A percentile compares a stretch with the other conserved stretches of the same genome.
These are phyloP conservation scores for Hyphantria cunea DNA, from an alignment of 1,140 invertebrate species.

Conservation along the genomic window DNA sequence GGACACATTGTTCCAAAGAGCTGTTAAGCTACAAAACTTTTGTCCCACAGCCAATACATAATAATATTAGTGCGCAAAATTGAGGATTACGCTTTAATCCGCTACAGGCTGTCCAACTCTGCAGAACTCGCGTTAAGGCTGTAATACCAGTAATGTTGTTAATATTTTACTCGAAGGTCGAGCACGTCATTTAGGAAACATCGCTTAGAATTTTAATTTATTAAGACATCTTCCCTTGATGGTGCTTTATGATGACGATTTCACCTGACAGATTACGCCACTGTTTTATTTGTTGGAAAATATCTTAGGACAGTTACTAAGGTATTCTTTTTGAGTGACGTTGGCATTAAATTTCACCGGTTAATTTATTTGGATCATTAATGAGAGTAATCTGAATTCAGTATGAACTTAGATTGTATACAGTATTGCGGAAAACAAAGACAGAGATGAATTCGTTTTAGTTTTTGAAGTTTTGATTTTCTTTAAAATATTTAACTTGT, in stretches of 20 bases:
- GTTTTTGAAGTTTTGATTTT: no score
- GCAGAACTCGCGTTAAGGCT: slow-evolving; percentile 18
- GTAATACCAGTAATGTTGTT: slow-evolving; percentile 20
- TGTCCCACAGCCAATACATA: background rate
- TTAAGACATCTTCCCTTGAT: slow-evolving; percentile 24
- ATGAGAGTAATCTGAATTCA: no score
- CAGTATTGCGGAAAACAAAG: no score
- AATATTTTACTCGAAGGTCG: slow-evolving; percentile 27
- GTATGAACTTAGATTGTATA: no score
- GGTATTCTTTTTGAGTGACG: background rate
- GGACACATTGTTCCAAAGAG: no score
- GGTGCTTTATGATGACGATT: slow-evolving; percentile 11
- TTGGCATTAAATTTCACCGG: background rate
- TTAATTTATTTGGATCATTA: no score
- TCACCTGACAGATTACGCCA: background rate
- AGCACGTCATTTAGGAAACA: slow-evolving; percentile 23
- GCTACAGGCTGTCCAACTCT: slow-evolving; percentile 12
- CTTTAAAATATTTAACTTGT: no score
- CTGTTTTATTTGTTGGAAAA: background rate
- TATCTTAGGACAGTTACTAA: background rate
- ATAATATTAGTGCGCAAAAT: slow-evolving; percentile 6
- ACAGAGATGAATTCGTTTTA: no score
- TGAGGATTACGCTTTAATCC: slow-evolving; percentile 9
- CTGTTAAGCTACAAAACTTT: background rate
- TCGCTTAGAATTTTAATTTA: slow-evolving; percentile 27